Evolutionary conservation across 1,140 invertebrate genomes (phyloP), one percentile per base, ranked within the genome.

Genomic region (Sesamia nonagrioides): DNA sequence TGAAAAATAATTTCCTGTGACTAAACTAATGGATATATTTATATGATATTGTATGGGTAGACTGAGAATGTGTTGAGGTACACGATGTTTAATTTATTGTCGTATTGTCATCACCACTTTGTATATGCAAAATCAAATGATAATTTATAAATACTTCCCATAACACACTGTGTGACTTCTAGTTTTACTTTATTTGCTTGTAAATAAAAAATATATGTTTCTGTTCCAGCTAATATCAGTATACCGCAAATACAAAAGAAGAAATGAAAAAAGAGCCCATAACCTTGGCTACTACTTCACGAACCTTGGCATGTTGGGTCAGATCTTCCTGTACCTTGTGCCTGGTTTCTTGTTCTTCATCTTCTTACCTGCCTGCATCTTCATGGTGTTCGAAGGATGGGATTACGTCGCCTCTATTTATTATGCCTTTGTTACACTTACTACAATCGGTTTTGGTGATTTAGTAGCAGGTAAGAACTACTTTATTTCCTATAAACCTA

Each of bases 361-460:
- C n/a, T 97, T 99, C 73, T 93, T 99, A n/a, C 99, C 99, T 0
- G 97, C 99, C 0, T 97, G 97, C 61, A 96, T 99, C 11, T 99
- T 99, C 86, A 97, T 97, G 0, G 95, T 97, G 45, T 97, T 98
- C 78, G 98, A 99, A 95, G 96, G 96, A 0, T 99, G 98, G 98
- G 96, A 96, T 2, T 99, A 98, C 88, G 96, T 98, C n/a, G 97
- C 98, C 56, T 96, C 98, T 0, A 96, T 99, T 50, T 99, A 99
- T 91, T 99, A 98, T 86, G 97, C 98, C 15, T 99, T 98, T 91
- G 97, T 99, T 35, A 98, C 98, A 0, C 96, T 99, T 2, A 98
- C 98, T 0, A 99, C 98, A 8, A 99, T 99, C 84, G 98, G 98
- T 21, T 99, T 99, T 91, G 98, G 98, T 45, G 98, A 99, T 94